Percentiles rank a stretch among this genome's conserved stretches.
Evolutionary conservation across 2,797 vertebrate genomes (phyloP).

Genomic region (Bothrops alternatus): DNA sequence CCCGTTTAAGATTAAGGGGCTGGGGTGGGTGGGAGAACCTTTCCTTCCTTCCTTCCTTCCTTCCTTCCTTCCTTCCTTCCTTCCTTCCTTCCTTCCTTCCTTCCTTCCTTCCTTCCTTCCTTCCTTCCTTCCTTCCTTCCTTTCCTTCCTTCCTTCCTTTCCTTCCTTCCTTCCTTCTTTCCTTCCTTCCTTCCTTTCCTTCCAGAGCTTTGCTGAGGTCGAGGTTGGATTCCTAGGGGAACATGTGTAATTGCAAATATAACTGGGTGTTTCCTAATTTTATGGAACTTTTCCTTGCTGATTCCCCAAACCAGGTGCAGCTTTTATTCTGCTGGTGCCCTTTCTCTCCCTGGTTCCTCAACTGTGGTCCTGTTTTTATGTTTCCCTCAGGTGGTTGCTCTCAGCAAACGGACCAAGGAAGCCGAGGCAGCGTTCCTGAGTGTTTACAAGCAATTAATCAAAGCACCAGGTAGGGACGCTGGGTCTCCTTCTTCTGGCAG

Average conservation of each 20-base stretch:
- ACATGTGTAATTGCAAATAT: background rate
- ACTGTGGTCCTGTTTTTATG: conserved; percentile 41
- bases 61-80: background rate
- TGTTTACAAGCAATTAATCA: conserved; percentile 93
- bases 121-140: conserved; percentile 19
- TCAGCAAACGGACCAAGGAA: conserved; percentile 96
- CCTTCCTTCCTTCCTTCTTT: no score
- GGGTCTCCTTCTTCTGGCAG: conserved; percentile 21
- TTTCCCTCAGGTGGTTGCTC: conserved; percentile 89
- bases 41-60: background rate
- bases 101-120: no score
- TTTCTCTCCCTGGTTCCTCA: conserved; percentile 1
- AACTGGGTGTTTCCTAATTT: accelerated
- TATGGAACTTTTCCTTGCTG: background rate
- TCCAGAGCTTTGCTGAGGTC: conserved; percentile 3
- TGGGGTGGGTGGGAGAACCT: background rate
- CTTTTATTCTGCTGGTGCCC: background rate
- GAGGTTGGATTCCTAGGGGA: background rate
- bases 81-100: background rate
- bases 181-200: conserved; percentile 28
- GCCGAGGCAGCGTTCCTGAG: conserved; percentile 95
- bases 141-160: no score
- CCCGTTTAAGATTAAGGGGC: background rate
- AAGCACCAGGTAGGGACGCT: conserved; percentile 89
- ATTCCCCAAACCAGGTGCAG: no score